Base-by-base conservation (phyloP, 2,797 vertebrate species). In the Petrocephalus sullivani region DNA sequence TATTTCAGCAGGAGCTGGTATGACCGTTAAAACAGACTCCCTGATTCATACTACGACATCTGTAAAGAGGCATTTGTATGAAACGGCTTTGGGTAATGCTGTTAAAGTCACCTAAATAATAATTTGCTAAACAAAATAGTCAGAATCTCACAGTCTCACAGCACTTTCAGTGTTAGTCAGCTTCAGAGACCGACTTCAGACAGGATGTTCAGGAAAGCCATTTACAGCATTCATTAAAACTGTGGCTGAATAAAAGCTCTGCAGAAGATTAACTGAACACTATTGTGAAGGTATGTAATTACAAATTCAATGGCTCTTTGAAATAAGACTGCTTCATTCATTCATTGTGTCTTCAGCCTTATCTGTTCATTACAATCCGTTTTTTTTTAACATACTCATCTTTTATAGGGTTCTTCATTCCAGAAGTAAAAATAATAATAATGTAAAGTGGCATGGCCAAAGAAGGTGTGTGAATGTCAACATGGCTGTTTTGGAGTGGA, bases 311-410 rank as follows among this genome's bases (percentile, higher is more conserved):
- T 64, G 86, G 60, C 16, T 33, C 37, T 49, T 58, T 61, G 57
- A 61, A 64, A 87, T 87, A 64, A 51, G 58, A 51, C 58, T 64
- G 37, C n/a, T 67, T 64, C n/a, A 51, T 64, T 87, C 41, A 28
- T 51, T 49, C 60, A 67, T 64, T 87, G 86, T 87, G 41, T 46
- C n/a, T 46, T 67, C 21, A 58, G 60, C 86, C 60, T 64, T 87
- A 87, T 87, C 86, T 87, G 6, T 23, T 23, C 86, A n/a, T 61
- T 87, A 41, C 86, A 53, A 67, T 87, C 60, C 60, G 41, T 54
- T 58, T 37, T 64, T 64, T 49, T 82, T 82, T 51, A 46, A 12
- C 28, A 6, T 23, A 61, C 57, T 87, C 58, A 64, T 87, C 41
- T 87, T 86, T 46, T 37, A 85, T 56, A 54, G 3, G 28, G 19